Evolutionary conservation across 2,113 vertebrate species (phyloP).

Genomic region (Tragulus kanchil): DNA sequence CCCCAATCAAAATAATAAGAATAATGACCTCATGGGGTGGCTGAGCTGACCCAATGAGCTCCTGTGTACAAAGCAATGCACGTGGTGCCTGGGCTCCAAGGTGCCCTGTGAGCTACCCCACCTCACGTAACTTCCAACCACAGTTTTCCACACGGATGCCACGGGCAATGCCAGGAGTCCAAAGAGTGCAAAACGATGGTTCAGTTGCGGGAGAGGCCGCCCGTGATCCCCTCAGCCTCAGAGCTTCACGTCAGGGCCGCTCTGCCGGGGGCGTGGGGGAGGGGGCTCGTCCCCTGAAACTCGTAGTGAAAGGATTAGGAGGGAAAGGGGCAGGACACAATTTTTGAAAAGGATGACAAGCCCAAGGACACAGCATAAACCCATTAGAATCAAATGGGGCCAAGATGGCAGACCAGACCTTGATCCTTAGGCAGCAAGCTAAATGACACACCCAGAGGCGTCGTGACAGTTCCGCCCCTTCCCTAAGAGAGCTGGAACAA

Average conservation of each 20-base stretch:
- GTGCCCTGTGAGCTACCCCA: neutral
- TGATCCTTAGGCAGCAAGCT: too few species aligned
- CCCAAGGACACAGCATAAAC: too few species aligned
- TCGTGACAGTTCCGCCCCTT: too few species aligned
- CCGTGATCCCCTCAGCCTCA: too few species aligned
- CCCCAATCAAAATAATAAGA: neutral
- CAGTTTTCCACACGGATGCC: neutral
- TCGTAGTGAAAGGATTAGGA: neutral
- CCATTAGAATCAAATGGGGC: too few species aligned
- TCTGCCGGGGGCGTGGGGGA: neutral
- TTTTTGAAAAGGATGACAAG: too few species aligned
- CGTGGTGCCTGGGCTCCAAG: neutral
- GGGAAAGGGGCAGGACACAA: too few species aligned
- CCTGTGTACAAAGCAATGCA: neutral
- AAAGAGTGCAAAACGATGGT: neutral
- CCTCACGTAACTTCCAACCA: too few species aligned
- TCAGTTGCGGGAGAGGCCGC: too few species aligned
- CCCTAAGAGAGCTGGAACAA: too few species aligned
- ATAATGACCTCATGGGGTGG: neutral
- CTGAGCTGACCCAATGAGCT: neutral
- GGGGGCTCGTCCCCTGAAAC: neutral
- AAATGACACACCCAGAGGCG: too few species aligned
- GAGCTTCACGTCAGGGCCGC: neutral
- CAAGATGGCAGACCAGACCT: too few species aligned
- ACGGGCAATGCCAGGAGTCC: fast-evolving